phyloP scores from a whole-genome alignment of 1,140 invertebrate genomes.

The Drosophila pandora region DNA sequence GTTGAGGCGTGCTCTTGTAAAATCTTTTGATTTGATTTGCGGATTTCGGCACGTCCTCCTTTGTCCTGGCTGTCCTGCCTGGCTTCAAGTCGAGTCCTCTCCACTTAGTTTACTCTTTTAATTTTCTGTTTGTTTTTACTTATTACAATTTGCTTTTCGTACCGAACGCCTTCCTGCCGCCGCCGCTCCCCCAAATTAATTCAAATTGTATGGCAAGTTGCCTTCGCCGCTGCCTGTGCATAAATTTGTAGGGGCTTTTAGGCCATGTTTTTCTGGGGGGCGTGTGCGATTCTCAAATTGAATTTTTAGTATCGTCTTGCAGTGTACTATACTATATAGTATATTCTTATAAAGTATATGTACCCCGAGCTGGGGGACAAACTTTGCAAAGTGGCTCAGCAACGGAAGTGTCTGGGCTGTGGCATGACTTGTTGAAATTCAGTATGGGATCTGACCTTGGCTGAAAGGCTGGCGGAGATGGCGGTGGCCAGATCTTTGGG shows the following conservation, averaged over 20 bases:
- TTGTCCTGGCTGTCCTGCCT: constrained; percentile 15
- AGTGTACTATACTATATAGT: constrained; percentile 12
- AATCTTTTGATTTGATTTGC: constrained; percentile 78
- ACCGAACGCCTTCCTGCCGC: constrained; percentile 1
- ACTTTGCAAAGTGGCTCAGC: constrained; percentile 35
- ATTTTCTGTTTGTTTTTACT: constrained; percentile 72
- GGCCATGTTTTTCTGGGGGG: constrained; percentile 13
- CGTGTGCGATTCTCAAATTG: constrained; percentile 49
- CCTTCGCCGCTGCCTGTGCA: constrained; percentile 34
- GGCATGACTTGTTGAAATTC: constrained; percentile 45
- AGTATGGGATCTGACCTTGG: constrained; percentile 28
- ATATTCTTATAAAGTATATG: constrained; percentile 1
- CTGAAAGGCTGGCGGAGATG: constrained; percentile 6
- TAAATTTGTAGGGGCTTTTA: constrained; percentile 62
- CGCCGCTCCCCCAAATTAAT: constrained; percentile 38
- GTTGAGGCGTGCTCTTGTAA: constrained; percentile 66
- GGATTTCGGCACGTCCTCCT: constrained; percentile 64
- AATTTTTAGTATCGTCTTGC: constrained; percentile 57
- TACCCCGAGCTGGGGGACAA: constrained; percentile 14
- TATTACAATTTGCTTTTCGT: constrained; percentile 70
- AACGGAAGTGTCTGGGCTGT: constrained; percentile 18
- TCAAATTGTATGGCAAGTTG: constrained; percentile 51
- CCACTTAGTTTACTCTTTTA: constrained; percentile 63
- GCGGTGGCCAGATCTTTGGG: constrained; percentile 9
- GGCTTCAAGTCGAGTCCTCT: neutral